Evolutionary conservation across 2,888 invertebrate genomes (phyloP), one percentile per base, ranked within the genome.

Genomic region (Ypsolopha scabrella): DNA sequence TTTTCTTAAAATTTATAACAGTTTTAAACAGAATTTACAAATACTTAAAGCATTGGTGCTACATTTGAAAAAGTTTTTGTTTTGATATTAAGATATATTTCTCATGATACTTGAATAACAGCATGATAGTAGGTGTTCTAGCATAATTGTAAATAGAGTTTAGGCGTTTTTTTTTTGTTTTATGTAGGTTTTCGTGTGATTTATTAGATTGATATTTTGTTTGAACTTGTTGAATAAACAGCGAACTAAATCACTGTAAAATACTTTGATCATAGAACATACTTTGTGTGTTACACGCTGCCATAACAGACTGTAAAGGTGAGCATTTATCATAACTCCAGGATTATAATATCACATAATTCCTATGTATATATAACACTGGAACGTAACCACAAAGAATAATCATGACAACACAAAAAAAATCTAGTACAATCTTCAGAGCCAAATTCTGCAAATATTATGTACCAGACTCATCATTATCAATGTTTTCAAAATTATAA

Each of bases 201-300:
- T 47, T 38, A 13, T 13, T 43, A 43, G 43, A 43, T 43, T 43
- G 43, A 6, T 47, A 36, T 37, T 37, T 47, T 47, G 13, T 47
- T 36, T 37, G 14, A 6, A 11, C 36, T 11, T 35, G 36, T 10
- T 6, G 35, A 11, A 43, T 1, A 14, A 13, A 13, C 14, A 24
- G 24, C 24, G 4, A 4, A 24, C 24, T 24, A 24, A 24, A 3
- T 24, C 24, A 24, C 50, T 50, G 8, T 45, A n/a, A 34, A 41
- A 45, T 43, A 48, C 34, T 41, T 79, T 76, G 80, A 79, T 83
- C 80, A 74, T 81, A 82, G 77, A 75, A 68, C 62, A 61, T 69
- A 24, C 52, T 76, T 56, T 80, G 72, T 86, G 74, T 85, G 80
- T 87, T 87, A 75, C 87, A 87, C 80, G 87, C 87, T 82, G 87